phyloP scores from a whole-genome alignment of 2,888 invertebrate species.

The Glaucopsyche alexis region DNA sequence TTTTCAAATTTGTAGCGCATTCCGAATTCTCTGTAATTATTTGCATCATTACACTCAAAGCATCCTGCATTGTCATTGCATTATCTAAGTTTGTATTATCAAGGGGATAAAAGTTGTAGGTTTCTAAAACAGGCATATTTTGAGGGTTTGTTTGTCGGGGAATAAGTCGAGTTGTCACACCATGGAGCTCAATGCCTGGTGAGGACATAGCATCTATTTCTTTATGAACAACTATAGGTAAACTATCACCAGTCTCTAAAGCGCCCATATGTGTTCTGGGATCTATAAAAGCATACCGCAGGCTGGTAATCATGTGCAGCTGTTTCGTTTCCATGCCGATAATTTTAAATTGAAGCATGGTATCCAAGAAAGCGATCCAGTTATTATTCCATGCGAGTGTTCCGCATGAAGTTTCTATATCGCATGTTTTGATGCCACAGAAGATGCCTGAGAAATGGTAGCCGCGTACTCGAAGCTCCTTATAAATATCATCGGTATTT shows the following conservation, averaged over 20 bases:
- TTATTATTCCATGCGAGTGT: conserved; percentile 91
- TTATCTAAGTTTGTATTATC: background rate
- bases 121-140: conserved; percentile 80
- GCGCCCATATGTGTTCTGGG: conserved; percentile 83
- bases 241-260: conserved; percentile 55
- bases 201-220: conserved; percentile 43
- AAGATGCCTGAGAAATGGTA: conserved; percentile 92
- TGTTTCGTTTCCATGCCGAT: conserved; percentile 87
- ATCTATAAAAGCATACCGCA: conserved; percentile 90
- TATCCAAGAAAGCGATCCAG: conserved; percentile 97
- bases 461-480: conserved; percentile 90
- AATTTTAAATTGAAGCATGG: conserved; percentile 96
- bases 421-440: conserved; percentile 87
- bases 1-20: background rate
- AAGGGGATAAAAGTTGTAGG: conserved; percentile 1
- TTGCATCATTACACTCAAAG: background rate
- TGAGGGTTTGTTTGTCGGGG: conserved; percentile 90
- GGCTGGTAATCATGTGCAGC: conserved; percentile 92
- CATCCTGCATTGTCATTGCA: conserved; percentile 69
- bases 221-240: background rate
- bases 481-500: conserved; percentile 87
- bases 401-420: conserved; percentile 85
- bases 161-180: conserved; percentile 93
- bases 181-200: conserved; percentile 92
- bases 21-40: background rate